These are phyloP conservation scores for Resseliella maxima DNA, from an alignment of 2,888 invertebrate genomes.

Conservation along the genomic window DNA sequence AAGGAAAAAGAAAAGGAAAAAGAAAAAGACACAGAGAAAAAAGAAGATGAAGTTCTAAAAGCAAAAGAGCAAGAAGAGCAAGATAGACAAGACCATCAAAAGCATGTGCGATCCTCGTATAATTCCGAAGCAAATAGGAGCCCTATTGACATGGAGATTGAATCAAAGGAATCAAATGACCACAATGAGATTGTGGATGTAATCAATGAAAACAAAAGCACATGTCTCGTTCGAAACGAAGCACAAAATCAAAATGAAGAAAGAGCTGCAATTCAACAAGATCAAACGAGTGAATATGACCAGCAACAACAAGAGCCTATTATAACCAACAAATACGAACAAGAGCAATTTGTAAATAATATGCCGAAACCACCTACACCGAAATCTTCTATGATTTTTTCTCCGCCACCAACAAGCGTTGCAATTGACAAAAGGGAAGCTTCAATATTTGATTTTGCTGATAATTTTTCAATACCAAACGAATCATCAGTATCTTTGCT, in stretches of 20 bases:
- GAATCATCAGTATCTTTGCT: slow-evolving; percentile 65
- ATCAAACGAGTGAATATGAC: not conserved
- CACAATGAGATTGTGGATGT: not conserved
- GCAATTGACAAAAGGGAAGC: slow-evolving; percentile 70
- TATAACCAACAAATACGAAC: slow-evolving; percentile 1
- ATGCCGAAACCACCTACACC: slow-evolving; percentile 54
- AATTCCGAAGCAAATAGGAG: not conserved
- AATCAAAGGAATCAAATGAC: not conserved
- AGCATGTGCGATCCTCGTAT: not conserved
- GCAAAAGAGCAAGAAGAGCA: not conserved
- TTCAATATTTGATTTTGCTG: slow-evolving; percentile 55
- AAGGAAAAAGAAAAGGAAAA: slow-evolving; percentile 65
- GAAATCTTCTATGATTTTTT: slow-evolving; percentile 74
- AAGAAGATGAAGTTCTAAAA: slow-evolving; percentile 66
- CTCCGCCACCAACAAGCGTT: slow-evolving; percentile 72
- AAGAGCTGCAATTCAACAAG: not conserved
- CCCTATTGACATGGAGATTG: slow-evolving; percentile 30
- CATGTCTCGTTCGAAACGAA: not conserved
- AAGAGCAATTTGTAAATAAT: slow-evolving; percentile 49
- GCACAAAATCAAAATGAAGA: not conserved
- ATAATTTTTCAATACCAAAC: slow-evolving; percentile 56
- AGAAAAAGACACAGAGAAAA: slow-evolving; percentile 60
- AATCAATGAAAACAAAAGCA: not conserved
- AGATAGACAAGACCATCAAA: not conserved
- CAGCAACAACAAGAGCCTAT: not conserved